These are phyloP conservation scores for Opisthograptis luteolata DNA, from an alignment of 2,888 invertebrate species.

Conservation along the genomic window DNA sequence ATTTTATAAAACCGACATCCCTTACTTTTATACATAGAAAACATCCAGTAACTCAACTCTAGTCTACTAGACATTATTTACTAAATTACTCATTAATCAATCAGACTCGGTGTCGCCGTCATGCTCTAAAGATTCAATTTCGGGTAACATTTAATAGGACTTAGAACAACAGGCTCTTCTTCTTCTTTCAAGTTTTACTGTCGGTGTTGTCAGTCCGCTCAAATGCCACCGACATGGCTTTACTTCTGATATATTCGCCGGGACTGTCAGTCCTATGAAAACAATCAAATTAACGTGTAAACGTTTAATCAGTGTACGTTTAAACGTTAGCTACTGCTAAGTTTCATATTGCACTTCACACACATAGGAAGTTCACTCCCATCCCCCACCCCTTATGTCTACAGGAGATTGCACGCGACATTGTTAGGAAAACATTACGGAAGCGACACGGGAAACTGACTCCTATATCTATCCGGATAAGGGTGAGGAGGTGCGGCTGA, in stretches of 20 bases:
- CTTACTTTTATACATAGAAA: not conserved
- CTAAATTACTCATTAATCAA: too few relatives aligned
- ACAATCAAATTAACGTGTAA: too few relatives aligned
- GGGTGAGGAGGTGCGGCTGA: not conserved
- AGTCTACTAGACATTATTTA: not conserved
- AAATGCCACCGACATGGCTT: too few relatives aligned
- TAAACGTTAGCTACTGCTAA: conserved; percentile 3
- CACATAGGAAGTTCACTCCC: conserved; percentile 35
- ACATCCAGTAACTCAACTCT: not conserved
- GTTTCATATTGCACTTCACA: conserved; percentile 11
- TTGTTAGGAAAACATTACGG: conserved; percentile 21
- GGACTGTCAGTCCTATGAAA: too few relatives aligned
- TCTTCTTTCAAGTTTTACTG: too few relatives aligned
- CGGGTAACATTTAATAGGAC: too few relatives aligned
- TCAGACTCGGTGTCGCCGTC: too few relatives aligned
- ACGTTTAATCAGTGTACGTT: too few relatives aligned
- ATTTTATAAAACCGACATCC: conserved; percentile 24
- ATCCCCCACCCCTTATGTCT: conserved; percentile 24
- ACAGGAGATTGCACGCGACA: conserved; percentile 42
- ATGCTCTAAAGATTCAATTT: too few relatives aligned
- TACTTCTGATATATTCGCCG: too few relatives aligned
- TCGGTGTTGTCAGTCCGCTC: too few relatives aligned
- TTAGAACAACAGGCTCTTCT: too few relatives aligned
- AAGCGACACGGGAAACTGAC: conserved; percentile 19
- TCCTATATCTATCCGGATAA: conserved; percentile 21